Base-by-base conservation (phyloP, 1,140 invertebrate genomes). In the Microplitis demolitor region DNA sequence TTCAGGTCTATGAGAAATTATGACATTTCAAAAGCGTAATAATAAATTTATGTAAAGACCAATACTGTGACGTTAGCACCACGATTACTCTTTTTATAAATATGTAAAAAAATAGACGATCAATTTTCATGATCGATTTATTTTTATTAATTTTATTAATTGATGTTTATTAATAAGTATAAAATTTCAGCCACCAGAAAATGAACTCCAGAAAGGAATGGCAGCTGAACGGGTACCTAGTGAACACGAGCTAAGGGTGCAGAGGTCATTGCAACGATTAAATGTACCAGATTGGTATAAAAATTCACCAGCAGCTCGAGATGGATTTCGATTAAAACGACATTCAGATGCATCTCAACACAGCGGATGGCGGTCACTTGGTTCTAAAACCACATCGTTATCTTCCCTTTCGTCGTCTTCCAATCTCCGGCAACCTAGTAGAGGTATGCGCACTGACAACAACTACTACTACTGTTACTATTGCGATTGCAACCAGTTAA, bases 211-310 rank as follows among this genome's bases (percentile, higher is more conserved):
- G 88, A 95, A 96, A 88, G 90, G 90, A 69, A 95, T 96, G 88
- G 90, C 89, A 68, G 89, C 89, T 58, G 91, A 94, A 85, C 89
- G 93, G 56, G 90, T 93, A 83, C 89, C 95, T 79, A 95, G 94
- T 64, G 96, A 97, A 87, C 96, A 97, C 88, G 95, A 98, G 87
- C 88, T 98, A 68, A 90, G 97, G 67, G 94, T 98, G 66, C 95
- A 97, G 84, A 92, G 96, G 76, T 97, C 96, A 24, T 86, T 98
- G 75, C 95, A 97, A 84, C 94, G 95, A 78, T 91, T 98, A 68
- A 96, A 97, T 87, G 92, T 98, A 50, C 97, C 97, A 54, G 96
- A 98, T 82, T 98, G 97, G 97, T 96, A 95, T 89, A 96, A 94
- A 85, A 94, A 95, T 83, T 93, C 93, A 16, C 89, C 91, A 71